Percentiles rank a stretch among this genome's conserved stretches.
phyloP scores from a whole-genome alignment of 2,113 vertebrate genomes.

The Pollachius pollachius region DNA sequence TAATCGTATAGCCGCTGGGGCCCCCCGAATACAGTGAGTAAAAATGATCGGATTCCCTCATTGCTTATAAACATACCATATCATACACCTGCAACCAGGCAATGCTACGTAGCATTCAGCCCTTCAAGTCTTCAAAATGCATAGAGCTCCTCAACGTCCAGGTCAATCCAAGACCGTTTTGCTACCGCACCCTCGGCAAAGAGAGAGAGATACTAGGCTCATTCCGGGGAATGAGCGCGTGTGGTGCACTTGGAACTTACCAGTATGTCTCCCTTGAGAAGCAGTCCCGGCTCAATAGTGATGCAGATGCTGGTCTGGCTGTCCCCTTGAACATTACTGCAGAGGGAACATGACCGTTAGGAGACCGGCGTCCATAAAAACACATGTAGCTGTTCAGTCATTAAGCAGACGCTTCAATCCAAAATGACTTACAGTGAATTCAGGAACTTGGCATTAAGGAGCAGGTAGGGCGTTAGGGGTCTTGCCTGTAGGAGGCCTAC shows the following conservation, averaged over 20 bases:
- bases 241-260: conserved; percentile 70
- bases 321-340: conserved; percentile 93
- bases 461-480: no score
- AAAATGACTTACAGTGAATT: no score
- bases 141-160: no score
- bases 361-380: background rate
- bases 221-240: no score
- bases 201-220: no score
- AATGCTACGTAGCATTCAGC: background rate
- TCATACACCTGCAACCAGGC: background rate
- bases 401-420: background rate
- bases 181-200: no score
- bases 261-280: conserved; percentile 97
- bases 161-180: no score
- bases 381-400: no score
- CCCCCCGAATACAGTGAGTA: conserved; percentile 13
- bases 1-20: conserved; percentile 14
- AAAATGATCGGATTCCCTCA: conserved; percentile 38
- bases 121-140: no score
- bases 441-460: no score
- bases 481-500: no score
- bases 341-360: conserved; percentile 4
- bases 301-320: conserved; percentile 98
- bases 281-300: conserved; percentile 95
- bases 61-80: conserved; percentile 14